Evolutionary conservation across 2,113 vertebrate species (phyloP), one percentile per base, ranked within the genome.

Genomic region (Cyprinus carpio): DNA sequence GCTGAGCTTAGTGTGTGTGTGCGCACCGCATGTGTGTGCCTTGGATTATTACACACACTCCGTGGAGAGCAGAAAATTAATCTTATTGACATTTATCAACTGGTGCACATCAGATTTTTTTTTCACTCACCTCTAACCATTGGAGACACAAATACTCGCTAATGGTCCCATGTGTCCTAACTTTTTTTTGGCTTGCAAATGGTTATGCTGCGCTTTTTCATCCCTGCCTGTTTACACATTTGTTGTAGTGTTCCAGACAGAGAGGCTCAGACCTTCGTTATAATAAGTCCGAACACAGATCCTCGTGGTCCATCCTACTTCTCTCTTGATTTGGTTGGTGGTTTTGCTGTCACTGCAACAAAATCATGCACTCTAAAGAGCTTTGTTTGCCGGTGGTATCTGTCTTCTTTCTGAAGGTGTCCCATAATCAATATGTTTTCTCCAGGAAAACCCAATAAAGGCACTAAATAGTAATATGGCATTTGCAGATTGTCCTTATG

Each of bases 1-100:
- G 93, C 93, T 91, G n/a, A 88, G 75, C 64, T 71, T 75, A 72
- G 80, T 69, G 83, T 82, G 84, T 82, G 67, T 27, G 82, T 46
- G 43, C 2, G 40, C 40, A 49, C n/a, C 60, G 54, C 54, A 37
- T 77, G 83, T 83, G 81, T 84, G 71, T 88, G 75, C 60, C 79
- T 88, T 79, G 83, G 74, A 84, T 74, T 76, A 85, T 87, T 87
- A n/a, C n/a, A 81, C 46, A 69, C 29, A 71, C 72, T 81, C 80
- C 43, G 34, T 60, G n/a, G 60, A 83, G 76, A 83, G 65, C 78
- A 79, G 82, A n/a, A 76, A 67, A 84, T 84, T 67, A 81, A 89
- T 89, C 87, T 86, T 84, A 75, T 31, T 25, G n/a, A 79, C 56
- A 43, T 85, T 11, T 49, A 31, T 85, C 49, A 51, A 64, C 20